Evolutionary conservation across 2,113 vertebrate species (phyloP).

Genomic region (Pogonocichla stellata): DNA sequence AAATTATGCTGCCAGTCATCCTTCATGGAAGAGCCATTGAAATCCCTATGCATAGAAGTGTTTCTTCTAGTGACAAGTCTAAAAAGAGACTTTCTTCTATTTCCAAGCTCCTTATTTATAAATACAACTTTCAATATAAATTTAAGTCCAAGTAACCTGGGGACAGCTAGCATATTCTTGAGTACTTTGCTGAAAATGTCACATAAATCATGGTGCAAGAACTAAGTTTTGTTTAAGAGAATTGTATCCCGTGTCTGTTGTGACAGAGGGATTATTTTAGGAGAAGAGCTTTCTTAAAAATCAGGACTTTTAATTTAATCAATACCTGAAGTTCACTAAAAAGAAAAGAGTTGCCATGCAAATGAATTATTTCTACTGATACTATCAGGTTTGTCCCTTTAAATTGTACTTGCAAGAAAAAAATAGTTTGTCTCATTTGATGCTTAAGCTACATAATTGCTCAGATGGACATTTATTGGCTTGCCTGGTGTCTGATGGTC

Average conservation of each 20-base stretch:
- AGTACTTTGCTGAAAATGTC: neutral
- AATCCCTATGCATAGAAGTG: neutral
- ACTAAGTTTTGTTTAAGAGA: neutral
- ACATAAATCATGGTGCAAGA: neutral
- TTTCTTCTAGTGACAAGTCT: neutral
- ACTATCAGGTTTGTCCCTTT: neutral
- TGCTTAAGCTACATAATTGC: neutral
- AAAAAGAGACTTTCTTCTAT: neutral
- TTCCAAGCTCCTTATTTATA: neutral
- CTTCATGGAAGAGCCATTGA: neutral
- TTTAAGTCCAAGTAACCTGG: neutral
- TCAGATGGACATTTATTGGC: neutral
- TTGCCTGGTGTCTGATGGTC: constrained; percentile 24
- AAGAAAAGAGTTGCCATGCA: neutral
- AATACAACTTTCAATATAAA: neutral
- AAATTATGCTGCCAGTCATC: neutral
- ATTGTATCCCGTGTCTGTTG: neutral
- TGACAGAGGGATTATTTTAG: neutral
- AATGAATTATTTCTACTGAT: neutral
- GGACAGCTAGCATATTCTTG: neutral
- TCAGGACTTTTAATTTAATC: neutral
- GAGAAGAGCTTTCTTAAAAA: neutral
- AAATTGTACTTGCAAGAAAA: neutral
- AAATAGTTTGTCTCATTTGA: neutral
- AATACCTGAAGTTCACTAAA: neutral